These are phyloP conservation scores for Argentina silus DNA, from an alignment of 2,797 vertebrate species.

Conservation along the genomic window DNA sequence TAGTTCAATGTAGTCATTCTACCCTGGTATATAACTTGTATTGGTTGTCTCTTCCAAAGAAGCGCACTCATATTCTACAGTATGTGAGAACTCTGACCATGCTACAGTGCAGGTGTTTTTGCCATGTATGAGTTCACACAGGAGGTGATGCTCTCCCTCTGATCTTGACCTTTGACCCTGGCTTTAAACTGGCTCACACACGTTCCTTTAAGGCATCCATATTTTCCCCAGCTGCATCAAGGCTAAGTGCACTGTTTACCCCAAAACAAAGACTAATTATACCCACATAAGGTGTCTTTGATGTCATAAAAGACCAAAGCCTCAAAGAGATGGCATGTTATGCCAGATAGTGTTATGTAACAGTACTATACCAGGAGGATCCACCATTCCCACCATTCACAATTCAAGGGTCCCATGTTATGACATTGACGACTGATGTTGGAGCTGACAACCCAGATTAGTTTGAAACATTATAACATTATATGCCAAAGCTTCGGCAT, in stretches of 20 bases:
- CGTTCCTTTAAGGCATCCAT: constrained; percentile 30
- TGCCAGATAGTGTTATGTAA: background rate
- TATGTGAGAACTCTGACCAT: background rate
- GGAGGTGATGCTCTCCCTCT: background rate
- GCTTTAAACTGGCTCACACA: constrained; percentile 44
- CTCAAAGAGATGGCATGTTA: constrained; percentile 10
- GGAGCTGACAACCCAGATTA: background rate
- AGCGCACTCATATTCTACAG: no score
- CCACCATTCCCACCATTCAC: background rate
- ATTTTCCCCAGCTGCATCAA: constrained; percentile 30
- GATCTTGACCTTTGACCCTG: constrained; percentile 33
- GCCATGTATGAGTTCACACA: constrained; percentile 4
- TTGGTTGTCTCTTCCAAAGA: background rate
- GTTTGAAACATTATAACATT: background rate
- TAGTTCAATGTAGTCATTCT: background rate
- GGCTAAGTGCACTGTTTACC: constrained; percentile 35
- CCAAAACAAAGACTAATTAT: constrained; percentile 55
- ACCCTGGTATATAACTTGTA: no score
- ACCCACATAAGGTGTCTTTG: constrained; percentile 2
- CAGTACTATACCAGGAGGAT: background rate
- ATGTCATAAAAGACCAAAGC: constrained; percentile 14
- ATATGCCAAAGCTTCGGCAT: background rate
- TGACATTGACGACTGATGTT: constrained; percentile 1
- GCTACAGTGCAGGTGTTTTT: background rate
- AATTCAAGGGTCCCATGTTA: background rate